Evolutionary conservation across 2,113 vertebrate genomes (phyloP).

Genomic region (Astatotilapia flaviijosephi): DNA sequence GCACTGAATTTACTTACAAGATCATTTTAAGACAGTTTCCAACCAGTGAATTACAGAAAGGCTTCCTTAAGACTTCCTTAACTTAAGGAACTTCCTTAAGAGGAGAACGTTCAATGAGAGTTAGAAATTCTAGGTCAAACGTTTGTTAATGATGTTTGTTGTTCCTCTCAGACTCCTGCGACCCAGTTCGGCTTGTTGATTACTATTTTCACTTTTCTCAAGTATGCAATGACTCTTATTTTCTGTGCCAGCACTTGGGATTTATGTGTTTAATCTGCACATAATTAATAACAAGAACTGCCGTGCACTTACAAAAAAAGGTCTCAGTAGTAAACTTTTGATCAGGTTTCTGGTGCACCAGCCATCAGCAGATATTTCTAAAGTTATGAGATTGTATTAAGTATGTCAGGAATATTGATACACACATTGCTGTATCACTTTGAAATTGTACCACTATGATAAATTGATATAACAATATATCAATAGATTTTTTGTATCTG

Average conservation of each 20-base stretch:
- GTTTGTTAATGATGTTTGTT: constrained; percentile 31
- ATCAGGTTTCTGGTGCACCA: not conserved
- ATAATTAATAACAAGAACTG: constrained; percentile 3
- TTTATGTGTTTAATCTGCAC: constrained; percentile 9
- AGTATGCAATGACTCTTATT: not conserved
- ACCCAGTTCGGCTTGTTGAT: constrained; percentile 25
- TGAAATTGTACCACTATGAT: not conserved
- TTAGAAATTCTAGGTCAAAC: constrained; percentile 32
- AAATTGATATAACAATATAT: not conserved
- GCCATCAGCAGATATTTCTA: not conserved
- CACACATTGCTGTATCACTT: not conserved
- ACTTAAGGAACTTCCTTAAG: not conserved
- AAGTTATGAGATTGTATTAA: not conserved
- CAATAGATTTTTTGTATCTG: not conserved
- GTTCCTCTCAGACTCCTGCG: not conserved
- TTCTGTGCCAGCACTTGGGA: not conserved
- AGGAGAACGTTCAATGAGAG: not conserved
- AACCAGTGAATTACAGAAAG: not conserved
- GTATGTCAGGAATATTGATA: not conserved
- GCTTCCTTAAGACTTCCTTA: not conserved
- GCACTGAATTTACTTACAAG: not conserved
- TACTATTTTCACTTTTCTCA: constrained; percentile 3
- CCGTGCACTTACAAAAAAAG: not conserved
- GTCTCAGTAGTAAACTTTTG: not conserved
- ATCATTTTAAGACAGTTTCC: not conserved